phyloP scores from a whole-genome alignment of 2,797 vertebrate genomes.

The Lutjanus argentimaculatus region DNA sequence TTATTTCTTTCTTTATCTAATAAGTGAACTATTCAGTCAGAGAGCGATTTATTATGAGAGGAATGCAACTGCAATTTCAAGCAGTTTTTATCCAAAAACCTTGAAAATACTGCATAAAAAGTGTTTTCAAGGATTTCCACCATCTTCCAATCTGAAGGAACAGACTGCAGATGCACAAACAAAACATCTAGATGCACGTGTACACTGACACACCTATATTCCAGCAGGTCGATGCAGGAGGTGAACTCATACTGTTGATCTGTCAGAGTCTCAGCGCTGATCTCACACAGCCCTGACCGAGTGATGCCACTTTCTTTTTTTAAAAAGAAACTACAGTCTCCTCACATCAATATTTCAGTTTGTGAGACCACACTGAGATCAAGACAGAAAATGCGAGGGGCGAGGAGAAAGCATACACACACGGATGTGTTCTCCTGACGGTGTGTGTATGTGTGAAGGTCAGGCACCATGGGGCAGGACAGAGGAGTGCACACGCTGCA shows the following conservation, averaged over 20 bases:
- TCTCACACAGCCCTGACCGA: conserved; percentile 13
- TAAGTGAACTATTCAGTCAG: too few relatives aligned
- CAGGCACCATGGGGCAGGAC: conserved; percentile 28
- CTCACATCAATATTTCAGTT: conserved; percentile 68
- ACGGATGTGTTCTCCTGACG: conserved; percentile 19
- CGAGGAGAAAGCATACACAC: conserved; percentile 3
- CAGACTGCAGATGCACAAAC: not conserved
- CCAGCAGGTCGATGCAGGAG: conserved; percentile 1
- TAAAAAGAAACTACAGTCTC: not conserved
- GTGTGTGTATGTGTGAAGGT: conserved; percentile 34
- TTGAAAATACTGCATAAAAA: too few relatives aligned
- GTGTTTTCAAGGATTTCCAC: too few relatives aligned
- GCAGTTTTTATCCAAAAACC: too few relatives aligned
- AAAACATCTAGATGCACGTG: not conserved
- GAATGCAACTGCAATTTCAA: too few relatives aligned
- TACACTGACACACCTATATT: not conserved
- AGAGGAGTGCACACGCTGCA: conserved; percentile 4
- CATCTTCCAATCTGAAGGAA: not conserved
- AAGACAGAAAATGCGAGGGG: conserved; percentile 30
- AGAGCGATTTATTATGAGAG: too few relatives aligned
- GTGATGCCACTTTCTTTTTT: conserved; percentile 22
- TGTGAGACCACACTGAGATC: conserved; percentile 49
- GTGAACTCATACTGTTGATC: conserved; percentile 20
- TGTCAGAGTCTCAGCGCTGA: conserved; percentile 26
- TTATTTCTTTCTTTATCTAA: too few relatives aligned